Evolutionary conservation across 2,888 invertebrate species (phyloP), one percentile per base, ranked within the genome.

Genomic region (Aethes cnicana): DNA sequence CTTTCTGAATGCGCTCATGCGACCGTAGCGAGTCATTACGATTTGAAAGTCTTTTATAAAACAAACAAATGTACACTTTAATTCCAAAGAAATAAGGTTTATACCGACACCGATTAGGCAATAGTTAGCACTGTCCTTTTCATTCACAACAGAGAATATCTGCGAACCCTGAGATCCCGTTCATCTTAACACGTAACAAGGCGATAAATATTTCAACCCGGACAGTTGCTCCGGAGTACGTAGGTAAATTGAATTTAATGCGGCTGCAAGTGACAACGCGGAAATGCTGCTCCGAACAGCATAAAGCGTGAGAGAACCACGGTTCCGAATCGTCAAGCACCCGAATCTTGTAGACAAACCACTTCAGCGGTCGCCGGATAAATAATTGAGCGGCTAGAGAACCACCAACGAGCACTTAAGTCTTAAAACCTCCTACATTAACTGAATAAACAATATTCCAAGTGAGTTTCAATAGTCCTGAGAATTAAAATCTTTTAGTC

Each of bases 21-120:
- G 82, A 88, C 87, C 88, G 85, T 86, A 84, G 80, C 86, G 74
- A 85, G 82, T 76, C 80, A 85, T 84, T 82, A 81, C 79, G 79
- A 85, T 85, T 80, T 78, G 76, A 80, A 82, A 81, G 75, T 80
- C 69, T 72, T 61, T 65, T 28, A 49, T 62, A 74, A 72, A 72
- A 71, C 74, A 79, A 64, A 72, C 74, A 57, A 78, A 80, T 79
- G 58, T 77, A 66, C 63, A 78, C 84, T 77, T 66, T 86, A 84
- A 68, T 68, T 54, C 73, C 43, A n/a, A 59, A 35, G 68, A 48
- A 57, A 74, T 83, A 82, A 74, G 79, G 82, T 74, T 65, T 57
- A 59, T 66, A 78, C 72, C 68, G 56, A 59, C 63, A 68, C 69
- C 55, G 57, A 72, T 73, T 62, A 57, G 48, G 50, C 54, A 18